phyloP scores from a whole-genome alignment of 2,888 invertebrate species.

The Autographa pulchrina region DNA sequence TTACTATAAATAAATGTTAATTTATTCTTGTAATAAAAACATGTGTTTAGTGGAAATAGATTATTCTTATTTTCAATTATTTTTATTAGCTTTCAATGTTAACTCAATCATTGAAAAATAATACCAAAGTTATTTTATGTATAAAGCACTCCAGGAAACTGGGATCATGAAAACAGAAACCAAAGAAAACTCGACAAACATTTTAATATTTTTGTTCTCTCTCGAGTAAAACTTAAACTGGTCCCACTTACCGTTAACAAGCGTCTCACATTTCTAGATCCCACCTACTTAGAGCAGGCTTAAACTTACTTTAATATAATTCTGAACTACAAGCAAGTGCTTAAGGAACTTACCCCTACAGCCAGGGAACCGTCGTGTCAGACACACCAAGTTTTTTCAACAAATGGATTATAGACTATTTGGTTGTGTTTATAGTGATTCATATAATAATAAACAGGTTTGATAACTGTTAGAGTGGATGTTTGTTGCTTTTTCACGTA shows the following conservation, averaged over 20 bases:
- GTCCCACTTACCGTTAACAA: background rate
- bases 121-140: no score
- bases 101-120: no score
- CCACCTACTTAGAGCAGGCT: background rate
- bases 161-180: background rate
- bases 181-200: background rate
- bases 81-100: no score
- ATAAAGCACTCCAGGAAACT: background rate
- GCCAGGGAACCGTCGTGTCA: background rate
- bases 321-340: constrained; percentile 2
- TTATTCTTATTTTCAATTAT: no score
- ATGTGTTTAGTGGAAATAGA: no score
- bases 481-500: no score
- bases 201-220: background rate
- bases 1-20: no score
- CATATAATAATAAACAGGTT: no score
- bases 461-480: no score
- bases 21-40: no score
- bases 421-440: no score
- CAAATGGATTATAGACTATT: no score
- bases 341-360: background rate
- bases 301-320: constrained; percentile 2
- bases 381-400: background rate
- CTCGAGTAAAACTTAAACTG: background rate
- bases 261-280: background rate